Evolutionary conservation across 2,113 vertebrate species (phyloP), one percentile per base, ranked within the genome.

Genomic region (Erpornis zantholeuca): DNA sequence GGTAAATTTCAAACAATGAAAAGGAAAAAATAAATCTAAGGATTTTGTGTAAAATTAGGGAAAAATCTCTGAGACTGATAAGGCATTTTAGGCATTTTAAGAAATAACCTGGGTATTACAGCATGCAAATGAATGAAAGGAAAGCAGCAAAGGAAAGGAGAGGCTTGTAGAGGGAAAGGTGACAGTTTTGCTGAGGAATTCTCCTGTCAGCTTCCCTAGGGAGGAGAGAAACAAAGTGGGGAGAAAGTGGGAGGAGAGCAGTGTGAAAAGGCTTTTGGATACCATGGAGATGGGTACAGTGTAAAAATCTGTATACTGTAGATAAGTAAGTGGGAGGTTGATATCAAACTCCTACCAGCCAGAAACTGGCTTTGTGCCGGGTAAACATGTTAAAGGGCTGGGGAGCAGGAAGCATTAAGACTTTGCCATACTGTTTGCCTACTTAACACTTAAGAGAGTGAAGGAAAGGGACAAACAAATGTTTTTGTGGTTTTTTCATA

Each of bases 271-370:
- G 82, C 93, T 93, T 61, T 92, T 88, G 92, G 96, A 78, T 97
- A 88, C 96, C 96, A 97, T 96, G 96, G 96, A 96, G 96, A 97
- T 97, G 88, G 82, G 76, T 93, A 64, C 92, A 86, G 93, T 95
- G 93, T 86, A 97, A 96, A 97, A 97, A 96, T 88, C 96, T 96
- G 93, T 95, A 84, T 93, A 93, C 90, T 90, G 88, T 93, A 96
- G 96, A 96, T 96, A 94, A 93, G 92, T 86, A 92, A 88, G 96
- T 96, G 86, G 96, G 96, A 96, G 94, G 94, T 71, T 93, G 93
- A 71, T 96, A 92, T 88, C 80, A 93, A 94, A 94, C 94, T 95
- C 90, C 86, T 95, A 94, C 92, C 82, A 95, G 82, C 92, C 93
- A 96, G 90, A 93, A 96, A 84, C 25, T 52, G 56, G 52, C 80